Evolutionary conservation across 2,888 invertebrate species (phyloP), one percentile per base, ranked within the genome.

Genomic region (Pimpla rufipes): DNA sequence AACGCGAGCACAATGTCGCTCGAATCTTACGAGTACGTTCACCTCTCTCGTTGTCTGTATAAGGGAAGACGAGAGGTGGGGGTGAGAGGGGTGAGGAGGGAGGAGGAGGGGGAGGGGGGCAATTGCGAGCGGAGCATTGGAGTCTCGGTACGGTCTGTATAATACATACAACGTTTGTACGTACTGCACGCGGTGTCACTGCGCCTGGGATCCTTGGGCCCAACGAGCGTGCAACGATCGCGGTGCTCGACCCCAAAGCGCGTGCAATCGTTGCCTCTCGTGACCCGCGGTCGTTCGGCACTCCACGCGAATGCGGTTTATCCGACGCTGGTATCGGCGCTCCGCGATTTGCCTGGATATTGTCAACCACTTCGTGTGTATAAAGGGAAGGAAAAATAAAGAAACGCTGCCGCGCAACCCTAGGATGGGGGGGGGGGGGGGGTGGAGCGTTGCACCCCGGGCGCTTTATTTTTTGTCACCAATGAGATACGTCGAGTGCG

Each of bases 1-100:
- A 84, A 81, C 82, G 62, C 75, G 81, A 85, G 55, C 81, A 85
- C 81, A 83, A 86, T 85, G 83, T 87, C 84, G 84, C 86, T 86
- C 86, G 87, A 87, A 89, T 89, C 88, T 87, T 88, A 85, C 81
- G 88, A 88, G 90, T 89, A 83, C 89, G 86, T 90, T 90, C 90
- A 90, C 90, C 90, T 90, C 90, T 90, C 89, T 86, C 86, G 85
- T 86, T 85, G 85, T 86, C 85, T 85, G 86, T 73, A 80, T 42
- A 45, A 18, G 16, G 13, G 47, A 16, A 3, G 29, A 8, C 1
- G 21, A 37, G 21, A 37, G 40, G 18, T 3, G 16, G 16, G 29
- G 10, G 29, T 29, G 3, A 5, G 3, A 5, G 29, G 29, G 29
- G 29, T 5, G 29, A 29, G 29, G 29, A n/a, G 47, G n/a, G 47